phyloP scores from a whole-genome alignment of 2,797 vertebrate genomes.

The Coluber constrictor region DNA sequence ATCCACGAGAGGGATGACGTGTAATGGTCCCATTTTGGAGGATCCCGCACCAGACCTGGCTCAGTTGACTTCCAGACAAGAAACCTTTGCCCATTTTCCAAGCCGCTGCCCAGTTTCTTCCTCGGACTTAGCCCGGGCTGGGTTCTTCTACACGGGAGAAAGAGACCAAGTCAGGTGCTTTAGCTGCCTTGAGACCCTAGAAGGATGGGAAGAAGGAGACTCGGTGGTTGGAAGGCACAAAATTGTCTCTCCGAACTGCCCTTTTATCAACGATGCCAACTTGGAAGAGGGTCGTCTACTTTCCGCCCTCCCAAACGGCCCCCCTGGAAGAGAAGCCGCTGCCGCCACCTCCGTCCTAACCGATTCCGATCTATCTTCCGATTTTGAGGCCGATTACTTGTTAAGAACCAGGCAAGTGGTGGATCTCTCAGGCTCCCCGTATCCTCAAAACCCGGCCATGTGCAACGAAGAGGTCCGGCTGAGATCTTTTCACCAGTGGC shows the following conservation, averaged over 20 bases:
- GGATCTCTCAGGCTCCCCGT: conserved; percentile 78
- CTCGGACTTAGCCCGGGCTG: conserved; percentile 80
- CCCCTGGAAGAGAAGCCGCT: conserved; percentile 57
- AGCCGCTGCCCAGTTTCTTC: conserved; percentile 72
- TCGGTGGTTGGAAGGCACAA: conserved; percentile 81
- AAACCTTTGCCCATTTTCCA: conserved; percentile 81
- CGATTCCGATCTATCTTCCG: conserved; percentile 49
- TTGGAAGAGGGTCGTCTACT: conserved; percentile 44
- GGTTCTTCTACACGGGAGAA: conserved; percentile 86
- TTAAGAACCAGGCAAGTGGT: conserved; percentile 86
- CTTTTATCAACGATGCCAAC: conserved; percentile 77
- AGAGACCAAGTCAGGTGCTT: conserved; percentile 87
- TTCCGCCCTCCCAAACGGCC: conserved; percentile 47
- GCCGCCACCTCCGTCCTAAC: neutral
- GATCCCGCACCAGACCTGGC: conserved; percentile 69
- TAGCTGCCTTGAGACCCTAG: conserved; percentile 79
- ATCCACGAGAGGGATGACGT: conserved; percentile 66
- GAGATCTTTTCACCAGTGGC: conserved; percentile 83
- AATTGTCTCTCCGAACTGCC: conserved; percentile 83
- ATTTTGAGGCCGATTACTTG: conserved; percentile 72
- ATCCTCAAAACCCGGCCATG: conserved; percentile 82
- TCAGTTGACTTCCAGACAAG: conserved; percentile 70
- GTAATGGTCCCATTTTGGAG: conserved; percentile 57
- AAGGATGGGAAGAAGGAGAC: conserved; percentile 85
- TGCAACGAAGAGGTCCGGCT: conserved; percentile 81